These are phyloP conservation scores for Pollenia angustigena DNA, from an alignment of 2,888 invertebrate genomes.

Conservation along the genomic window DNA sequence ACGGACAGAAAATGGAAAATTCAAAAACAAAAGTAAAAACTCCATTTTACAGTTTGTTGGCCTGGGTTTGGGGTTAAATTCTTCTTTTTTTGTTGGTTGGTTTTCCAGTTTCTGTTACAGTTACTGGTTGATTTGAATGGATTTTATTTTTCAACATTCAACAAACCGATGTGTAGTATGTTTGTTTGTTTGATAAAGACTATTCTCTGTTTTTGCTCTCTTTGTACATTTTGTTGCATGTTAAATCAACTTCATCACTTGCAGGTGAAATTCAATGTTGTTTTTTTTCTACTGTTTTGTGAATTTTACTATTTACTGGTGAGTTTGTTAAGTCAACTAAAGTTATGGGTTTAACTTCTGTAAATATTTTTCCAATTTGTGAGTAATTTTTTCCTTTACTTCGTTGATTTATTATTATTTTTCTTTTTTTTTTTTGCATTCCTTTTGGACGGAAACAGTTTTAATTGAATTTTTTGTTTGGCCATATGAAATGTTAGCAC, in stretches of 20 bases:
- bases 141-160: conserved; percentile 31
- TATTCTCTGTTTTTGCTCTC: neutral
- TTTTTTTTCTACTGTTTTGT: neutral
- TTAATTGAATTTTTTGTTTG: conserved; percentile 60
- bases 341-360: conserved; percentile 62
- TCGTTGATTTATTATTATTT: neutral
- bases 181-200: conserved; percentile 35
- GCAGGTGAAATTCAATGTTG: conserved; percentile 56
- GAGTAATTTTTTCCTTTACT: conserved; percentile 31
- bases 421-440: conserved; percentile 17
- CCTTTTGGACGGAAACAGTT: conserved; percentile 34
- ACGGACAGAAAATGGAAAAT: conserved; percentile 46
- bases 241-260: conserved; percentile 69
- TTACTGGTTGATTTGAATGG: conserved; percentile 64
- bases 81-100: conserved; percentile 2
- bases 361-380: conserved; percentile 68
- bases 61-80: conserved; percentile 60
- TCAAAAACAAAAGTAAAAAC: conserved; percentile 9
- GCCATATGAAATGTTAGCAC: neutral
- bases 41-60: conserved; percentile 65
- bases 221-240: conserved; percentile 54
- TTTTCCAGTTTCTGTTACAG: conserved; percentile 47
- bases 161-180: neutral
- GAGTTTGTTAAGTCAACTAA: conserved; percentile 60
- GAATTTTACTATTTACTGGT: conserved; percentile 40